Conservation (phyloP, 1,140 invertebrate species). For the Ceratoteleas bidentatus region DNA sequence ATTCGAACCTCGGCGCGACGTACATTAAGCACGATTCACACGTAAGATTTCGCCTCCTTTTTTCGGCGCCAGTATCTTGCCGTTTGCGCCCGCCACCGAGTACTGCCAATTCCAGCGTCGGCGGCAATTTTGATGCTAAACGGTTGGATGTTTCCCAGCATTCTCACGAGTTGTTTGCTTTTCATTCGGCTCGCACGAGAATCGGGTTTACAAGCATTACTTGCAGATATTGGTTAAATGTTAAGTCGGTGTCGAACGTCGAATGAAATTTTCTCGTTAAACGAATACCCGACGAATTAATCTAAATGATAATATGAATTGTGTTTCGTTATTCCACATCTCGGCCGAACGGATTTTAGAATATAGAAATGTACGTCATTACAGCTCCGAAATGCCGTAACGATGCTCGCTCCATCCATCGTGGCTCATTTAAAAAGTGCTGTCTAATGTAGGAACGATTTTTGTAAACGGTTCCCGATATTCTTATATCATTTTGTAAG, state of each 20-base stretch:
- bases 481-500: conserved; percentile 52
- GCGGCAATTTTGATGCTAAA: conserved; percentile 14
- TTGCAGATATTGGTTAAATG: background rate
- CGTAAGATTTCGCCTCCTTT: conserved; percentile 53
- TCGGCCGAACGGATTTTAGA: conserved; percentile 21
- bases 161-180: background rate
- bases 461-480: conserved; percentile 47
- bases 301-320: conserved; percentile 4
- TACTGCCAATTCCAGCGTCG: conserved; percentile 32
- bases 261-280: background rate
- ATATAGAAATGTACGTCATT: conserved; percentile 44
- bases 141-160: conserved; percentile 10
- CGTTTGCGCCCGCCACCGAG: conserved; percentile 4
- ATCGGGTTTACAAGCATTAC: background rate
- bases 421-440: conserved; percentile 55
- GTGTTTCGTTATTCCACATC: conserved; percentile 7
- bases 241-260: background rate
- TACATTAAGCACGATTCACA: conserved; percentile 71
- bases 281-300: background rate
- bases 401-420: conserved; percentile 51
- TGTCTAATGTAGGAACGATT: conserved; percentile 53
- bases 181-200: background rate
- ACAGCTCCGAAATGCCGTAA: conserved; percentile 47
- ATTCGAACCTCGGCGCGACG: conserved; percentile 66
- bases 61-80: conserved; percentile 40